Evolutionary conservation across 2,797 vertebrate genomes (phyloP).

Genomic region (Nothura maculosa): DNA sequence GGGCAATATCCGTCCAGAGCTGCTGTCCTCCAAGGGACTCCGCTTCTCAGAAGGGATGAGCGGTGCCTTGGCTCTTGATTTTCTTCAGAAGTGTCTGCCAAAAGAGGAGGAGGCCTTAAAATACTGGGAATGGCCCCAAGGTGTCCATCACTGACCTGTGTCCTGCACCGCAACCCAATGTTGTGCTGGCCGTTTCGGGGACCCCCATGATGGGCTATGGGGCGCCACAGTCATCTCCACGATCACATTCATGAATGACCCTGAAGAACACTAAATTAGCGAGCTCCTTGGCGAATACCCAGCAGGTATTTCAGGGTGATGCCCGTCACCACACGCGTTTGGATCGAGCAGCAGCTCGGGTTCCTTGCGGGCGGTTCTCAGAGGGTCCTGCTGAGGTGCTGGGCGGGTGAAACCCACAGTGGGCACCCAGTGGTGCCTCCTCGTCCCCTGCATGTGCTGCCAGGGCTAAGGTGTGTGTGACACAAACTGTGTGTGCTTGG

Average conservation of each 20-base stretch:
- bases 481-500: rapidly evolving
- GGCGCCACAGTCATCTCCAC: neutral
- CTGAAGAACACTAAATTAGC: constrained; percentile 10
- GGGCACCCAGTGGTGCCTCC: neutral
- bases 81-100: neutral
- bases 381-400: neutral
- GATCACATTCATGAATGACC: constrained; percentile 14
- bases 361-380: neutral
- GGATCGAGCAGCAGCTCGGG: neutral
- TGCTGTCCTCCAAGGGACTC: neutral
- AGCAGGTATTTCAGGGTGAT: neutral
- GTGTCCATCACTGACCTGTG: neutral
- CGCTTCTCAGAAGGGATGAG: neutral
- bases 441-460: rapidly evolving
- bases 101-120: constrained; percentile 26
- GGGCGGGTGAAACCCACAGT: rapidly evolving
- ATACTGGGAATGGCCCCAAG: neutral
- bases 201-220: neutral
- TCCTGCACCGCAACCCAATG: neutral
- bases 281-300: neutral
- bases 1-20: neutral
- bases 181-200: constrained; percentile 20
- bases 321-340: neutral
- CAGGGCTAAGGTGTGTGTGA: neutral
- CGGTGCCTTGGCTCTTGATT: constrained; percentile 1